Evolutionary conservation across 2,888 invertebrate genomes (phyloP), one percentile per base, ranked within the genome.

Genomic region (Lomographa bimaculata): DNA sequence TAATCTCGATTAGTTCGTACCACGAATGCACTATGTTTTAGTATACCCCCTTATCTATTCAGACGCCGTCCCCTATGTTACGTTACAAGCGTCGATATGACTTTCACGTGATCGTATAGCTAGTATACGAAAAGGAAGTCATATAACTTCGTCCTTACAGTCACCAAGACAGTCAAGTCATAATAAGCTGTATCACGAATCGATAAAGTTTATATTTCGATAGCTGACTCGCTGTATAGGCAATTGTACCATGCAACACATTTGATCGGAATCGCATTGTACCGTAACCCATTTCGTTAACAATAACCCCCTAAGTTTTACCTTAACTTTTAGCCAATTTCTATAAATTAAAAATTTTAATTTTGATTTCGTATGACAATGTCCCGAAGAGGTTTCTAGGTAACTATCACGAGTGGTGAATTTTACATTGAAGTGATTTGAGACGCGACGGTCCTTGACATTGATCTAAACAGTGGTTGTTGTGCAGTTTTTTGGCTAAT

Each of bases 11-110:
- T 79, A 76, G 79, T 81, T 82, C 72, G 79, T 82, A 49, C 77
- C 80, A 81, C 80, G 75, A 81, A 81, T 85, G 81, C 83, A 81
- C 81, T 79, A 81, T 82, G 80, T 80, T 85, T 84, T 80, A 80
- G 73, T 80, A 75, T 76, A 82, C 71, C 80, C 79, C 80, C n/a
- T n/a, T 79, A 83, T 71, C 76, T 79, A 75, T 49, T 66, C 66
- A 68, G 76, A 79, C 78, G 75, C 73, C 72, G 71, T 68, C 66
- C 62, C 65, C 17, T 18, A 48, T 59, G 65, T 67, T 62, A 63
- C 68, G 61, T 53, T 64, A 69, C 69, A 64, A 55, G 50, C 57
- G 46, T 50, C 50, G 48, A 53, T 54, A 42, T 52, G 44, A 63
- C 71, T 69, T 73, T 83, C 82, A 30, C 72, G 49, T 60, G 41